A percentile compares a stretch with the other conserved stretches of the same genome.
phyloP scores from a whole-genome alignment of 2,113 vertebrate genomes.

The Pollachius pollachius region DNA sequence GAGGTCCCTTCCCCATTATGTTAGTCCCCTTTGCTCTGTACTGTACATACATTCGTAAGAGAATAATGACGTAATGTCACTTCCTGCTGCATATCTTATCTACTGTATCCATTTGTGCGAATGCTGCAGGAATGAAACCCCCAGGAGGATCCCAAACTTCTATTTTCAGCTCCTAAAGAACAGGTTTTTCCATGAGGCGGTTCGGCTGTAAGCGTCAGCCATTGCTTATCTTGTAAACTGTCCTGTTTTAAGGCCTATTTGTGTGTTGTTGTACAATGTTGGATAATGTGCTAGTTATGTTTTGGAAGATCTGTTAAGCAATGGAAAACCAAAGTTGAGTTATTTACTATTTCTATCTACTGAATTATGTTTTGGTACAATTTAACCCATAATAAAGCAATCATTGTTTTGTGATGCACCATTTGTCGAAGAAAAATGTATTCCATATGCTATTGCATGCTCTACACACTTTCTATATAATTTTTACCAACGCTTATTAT shows the following conservation, averaged over 20 bases:
- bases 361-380: conserved; percentile 10
- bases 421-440: no score
- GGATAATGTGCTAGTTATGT: no score
- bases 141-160: conserved; percentile 10
- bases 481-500: no score
- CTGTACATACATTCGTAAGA: conserved; percentile 20
- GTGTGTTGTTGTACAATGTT: conserved; percentile 1
- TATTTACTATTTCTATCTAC: conserved; percentile 6
- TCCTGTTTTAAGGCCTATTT: neutral
- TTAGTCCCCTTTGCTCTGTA: neutral
- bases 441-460: no score
- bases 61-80: conserved; percentile 30
- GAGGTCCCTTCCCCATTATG: neutral
- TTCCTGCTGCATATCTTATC: conserved; percentile 37
- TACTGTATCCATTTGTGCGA: conserved; percentile 30
- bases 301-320: no score
- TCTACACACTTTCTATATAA: no score
- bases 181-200: conserved; percentile 12
- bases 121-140: conserved; percentile 16
- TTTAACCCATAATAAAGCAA: no score
- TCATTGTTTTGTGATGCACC: no score
- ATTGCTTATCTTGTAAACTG: neutral
- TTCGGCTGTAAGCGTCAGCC: conserved; percentile 1
- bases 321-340: no score
- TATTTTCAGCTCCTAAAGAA: conserved; percentile 17